These are phyloP conservation scores for Aplidium turbinatum DNA, from an alignment of 23 tunicate genomes.

Conservation along the genomic window DNA sequence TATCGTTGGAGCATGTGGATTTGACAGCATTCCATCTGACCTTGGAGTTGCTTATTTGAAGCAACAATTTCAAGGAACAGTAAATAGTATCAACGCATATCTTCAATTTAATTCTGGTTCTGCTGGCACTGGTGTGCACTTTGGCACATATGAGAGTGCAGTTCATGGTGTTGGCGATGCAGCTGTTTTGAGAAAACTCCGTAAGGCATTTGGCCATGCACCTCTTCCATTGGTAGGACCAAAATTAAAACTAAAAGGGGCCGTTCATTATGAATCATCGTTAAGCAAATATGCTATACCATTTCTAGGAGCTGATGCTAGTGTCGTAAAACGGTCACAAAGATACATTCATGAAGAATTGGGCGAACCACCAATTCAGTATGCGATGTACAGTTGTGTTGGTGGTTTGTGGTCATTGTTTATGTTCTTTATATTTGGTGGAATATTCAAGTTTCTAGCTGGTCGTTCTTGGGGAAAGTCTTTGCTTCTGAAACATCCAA, in stretches of 20 bases:
- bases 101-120: conserved; percentile 48
- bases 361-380: conserved; percentile 66
- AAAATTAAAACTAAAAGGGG: conserved; percentile 39
- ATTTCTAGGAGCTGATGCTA: conserved; percentile 81
- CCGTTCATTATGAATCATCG: conserved; percentile 34
- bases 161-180: conserved; percentile 64
- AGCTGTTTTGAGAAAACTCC: conserved; percentile 27
- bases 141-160: conserved; percentile 86
- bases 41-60: conserved; percentile 67
- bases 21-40: conserved; percentile 93
- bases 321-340: conserved; percentile 80
- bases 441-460: conserved; percentile 64
- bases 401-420: conserved; percentile 32
- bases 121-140: conserved; percentile 58
- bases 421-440: conserved; percentile 42
- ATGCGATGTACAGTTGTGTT: conserved; percentile 68
- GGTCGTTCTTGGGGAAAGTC: conserved; percentile 51
- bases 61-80: conserved; percentile 57
- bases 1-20: conserved; percentile 93
- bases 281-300: conserved; percentile 59
- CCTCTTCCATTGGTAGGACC: conserved; percentile 70
- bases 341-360: conserved; percentile 46
- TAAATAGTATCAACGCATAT: conserved; percentile 62
- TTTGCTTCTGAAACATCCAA: conserved; percentile 71
- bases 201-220: conserved; percentile 31